Evolutionary conservation across 2,797 vertebrate genomes (phyloP).

Genomic region (Mallotus villosus): DNA sequence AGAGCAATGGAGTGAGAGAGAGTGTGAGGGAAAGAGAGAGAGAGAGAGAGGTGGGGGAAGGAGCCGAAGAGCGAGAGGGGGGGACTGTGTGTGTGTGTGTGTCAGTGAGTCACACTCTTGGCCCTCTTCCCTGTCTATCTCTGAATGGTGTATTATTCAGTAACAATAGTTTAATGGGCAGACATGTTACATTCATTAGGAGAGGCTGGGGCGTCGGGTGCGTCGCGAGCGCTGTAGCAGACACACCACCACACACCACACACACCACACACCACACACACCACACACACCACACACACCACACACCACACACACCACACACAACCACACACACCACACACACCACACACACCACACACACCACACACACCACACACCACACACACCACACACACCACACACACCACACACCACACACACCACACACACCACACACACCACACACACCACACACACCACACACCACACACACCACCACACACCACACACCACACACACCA

Average conservation of each 20-base stretch:
- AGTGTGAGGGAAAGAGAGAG: too few species aligned
- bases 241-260: constrained; percentile 6
- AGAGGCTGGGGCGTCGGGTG: not conserved
- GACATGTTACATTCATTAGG: constrained; percentile 40
- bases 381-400: too few species aligned
- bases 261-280: not conserved
- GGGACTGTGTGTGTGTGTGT: not conserved
- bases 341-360: not conserved
- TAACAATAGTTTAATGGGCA: constrained; percentile 36
- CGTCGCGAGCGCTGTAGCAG: not conserved
- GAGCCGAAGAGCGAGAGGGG: too few species aligned
- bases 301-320: too few species aligned
- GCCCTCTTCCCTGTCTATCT: not conserved
- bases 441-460: too few species aligned
- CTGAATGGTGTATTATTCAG: constrained; percentile 4
- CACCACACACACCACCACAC: too few species aligned
- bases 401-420: too few species aligned
- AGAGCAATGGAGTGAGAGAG: too few species aligned
- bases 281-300: too few species aligned
- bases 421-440: not conserved
- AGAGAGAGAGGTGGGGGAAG: too few species aligned
- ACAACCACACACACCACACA: too few species aligned
- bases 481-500: not conserved
- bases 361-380: too few species aligned
- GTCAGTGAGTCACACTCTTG: not conserved